phyloP scores from a whole-genome alignment of 2,113 vertebrate genomes.

The Caranx melampygus region DNA sequence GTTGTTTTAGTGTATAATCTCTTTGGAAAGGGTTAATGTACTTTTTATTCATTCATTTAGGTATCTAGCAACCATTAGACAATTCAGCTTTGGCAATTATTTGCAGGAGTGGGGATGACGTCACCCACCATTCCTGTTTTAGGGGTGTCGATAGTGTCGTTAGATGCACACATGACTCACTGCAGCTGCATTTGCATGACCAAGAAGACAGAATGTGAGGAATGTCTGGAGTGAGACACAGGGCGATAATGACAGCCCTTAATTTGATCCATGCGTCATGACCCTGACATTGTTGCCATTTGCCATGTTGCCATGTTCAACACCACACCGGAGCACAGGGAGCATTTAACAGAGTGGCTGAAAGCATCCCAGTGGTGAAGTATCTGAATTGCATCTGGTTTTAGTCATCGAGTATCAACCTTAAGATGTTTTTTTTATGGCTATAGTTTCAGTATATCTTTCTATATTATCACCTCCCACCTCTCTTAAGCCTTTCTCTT shows the following conservation, averaged over 20 bases:
- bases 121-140: slow-evolving; percentile 38
- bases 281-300: slow-evolving; percentile 53
- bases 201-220: slow-evolving; percentile 53
- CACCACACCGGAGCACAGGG: neutral
- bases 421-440: slow-evolving; percentile 62
- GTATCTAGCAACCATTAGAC: slow-evolving; percentile 20
- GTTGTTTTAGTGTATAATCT: neutral
- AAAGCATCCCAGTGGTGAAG: slow-evolving; percentile 24
- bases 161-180: slow-evolving; percentile 36
- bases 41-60: neutral
- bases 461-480: slow-evolving; percentile 63
- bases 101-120: slow-evolving; percentile 16
- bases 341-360: neutral
- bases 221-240: slow-evolving; percentile 52
- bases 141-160: slow-evolving; percentile 20
- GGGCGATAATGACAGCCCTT: slow-evolving; percentile 48
- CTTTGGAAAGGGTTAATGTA: neutral
- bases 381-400: slow-evolving; percentile 58
- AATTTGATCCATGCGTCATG: slow-evolving; percentile 48
- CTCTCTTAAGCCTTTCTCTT: slow-evolving; percentile 42
- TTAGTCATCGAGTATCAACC: slow-evolving; percentile 44
- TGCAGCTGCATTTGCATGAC: slow-evolving; percentile 1
- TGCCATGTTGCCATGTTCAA: slow-evolving; percentile 50
- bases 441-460: slow-evolving; percentile 63
- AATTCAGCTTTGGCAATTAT: slow-evolving; percentile 22